A percentile compares a stretch with the other conserved stretches of the same genome.
Evolutionary conservation across 64 coral and sea anemone genomes (phyloP).

Genomic region (Montipora cactus): DNA sequence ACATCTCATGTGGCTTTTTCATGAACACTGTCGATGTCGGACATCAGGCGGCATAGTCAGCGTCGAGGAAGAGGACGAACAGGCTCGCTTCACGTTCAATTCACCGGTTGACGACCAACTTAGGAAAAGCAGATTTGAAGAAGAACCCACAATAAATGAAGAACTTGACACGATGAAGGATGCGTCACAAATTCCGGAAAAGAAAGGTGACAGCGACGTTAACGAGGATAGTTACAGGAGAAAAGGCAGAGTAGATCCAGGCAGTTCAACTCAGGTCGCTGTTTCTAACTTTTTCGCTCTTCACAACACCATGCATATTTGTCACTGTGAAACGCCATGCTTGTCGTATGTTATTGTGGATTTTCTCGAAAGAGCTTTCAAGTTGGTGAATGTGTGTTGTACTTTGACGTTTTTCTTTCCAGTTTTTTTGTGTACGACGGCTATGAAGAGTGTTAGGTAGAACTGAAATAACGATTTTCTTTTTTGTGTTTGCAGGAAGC

Average conservation of each 20-base stretch:
- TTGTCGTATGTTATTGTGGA: no score
- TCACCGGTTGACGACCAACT: neutral
- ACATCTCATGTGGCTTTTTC: constrained; percentile 28
- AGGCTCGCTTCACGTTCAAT: neutral
- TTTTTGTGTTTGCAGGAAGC: neutral
- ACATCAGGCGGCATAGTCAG: neutral
- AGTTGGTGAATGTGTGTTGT: no score
- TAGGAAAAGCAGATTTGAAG: neutral
- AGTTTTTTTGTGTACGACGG: no score
- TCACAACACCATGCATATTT: no score
- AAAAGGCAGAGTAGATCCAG: neutral
- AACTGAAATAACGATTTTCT: neutral
- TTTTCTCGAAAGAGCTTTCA: no score
- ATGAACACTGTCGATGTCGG: neutral
- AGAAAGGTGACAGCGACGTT: constrained; percentile 21
- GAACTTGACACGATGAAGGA: neutral
- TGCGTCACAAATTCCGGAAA: no score
- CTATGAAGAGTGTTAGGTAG: neutral
- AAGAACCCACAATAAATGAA: neutral
- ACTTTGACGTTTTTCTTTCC: no score
- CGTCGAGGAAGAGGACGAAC: constrained; percentile 21
- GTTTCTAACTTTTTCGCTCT: no score
- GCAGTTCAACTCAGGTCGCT: neutral
- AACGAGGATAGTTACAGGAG: constrained; percentile 13
- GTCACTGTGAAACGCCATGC: no score